Conservation (phyloP, 2,797 vertebrate species). For the Rhodeus uyekii region DNA sequence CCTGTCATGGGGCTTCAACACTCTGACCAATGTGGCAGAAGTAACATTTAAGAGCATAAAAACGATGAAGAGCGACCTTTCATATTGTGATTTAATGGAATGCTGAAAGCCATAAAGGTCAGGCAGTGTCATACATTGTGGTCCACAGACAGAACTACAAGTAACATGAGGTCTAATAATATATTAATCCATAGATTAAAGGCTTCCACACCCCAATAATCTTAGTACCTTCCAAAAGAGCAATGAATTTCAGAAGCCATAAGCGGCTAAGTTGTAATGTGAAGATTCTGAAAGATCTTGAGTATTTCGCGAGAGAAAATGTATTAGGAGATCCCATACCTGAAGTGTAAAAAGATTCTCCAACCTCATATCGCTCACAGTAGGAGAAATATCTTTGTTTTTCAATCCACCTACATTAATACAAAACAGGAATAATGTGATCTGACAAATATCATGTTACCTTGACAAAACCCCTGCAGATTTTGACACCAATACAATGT, state of each 20-base stretch:
- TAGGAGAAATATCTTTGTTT: constrained; percentile 16
- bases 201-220: constrained; percentile 33
- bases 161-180: constrained; percentile 50
- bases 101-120: constrained; percentile 63
- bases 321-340: not conserved
- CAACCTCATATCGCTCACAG: not conserved
- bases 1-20: constrained; percentile 47
- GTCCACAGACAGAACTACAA: constrained; percentile 47
- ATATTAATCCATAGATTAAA: constrained; percentile 49
- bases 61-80: constrained; percentile 71
- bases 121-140: constrained; percentile 54
- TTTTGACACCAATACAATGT: constrained; percentile 55
- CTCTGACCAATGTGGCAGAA: constrained; percentile 56
- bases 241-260: constrained; percentile 15
- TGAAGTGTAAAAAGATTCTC: constrained; percentile 2
- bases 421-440: constrained; percentile 43
- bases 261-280: constrained; percentile 7
- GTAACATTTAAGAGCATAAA: constrained; percentile 69
- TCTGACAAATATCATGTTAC: constrained; percentile 58
- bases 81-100: constrained; percentile 63
- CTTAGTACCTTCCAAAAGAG: constrained; percentile 39
- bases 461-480: constrained; percentile 52
- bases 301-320: not conserved
- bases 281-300: constrained; percentile 39
- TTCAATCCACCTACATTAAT: constrained; percentile 32